Conservation (phyloP, 2,888 invertebrate species). For the Nebria salina region DNA sequence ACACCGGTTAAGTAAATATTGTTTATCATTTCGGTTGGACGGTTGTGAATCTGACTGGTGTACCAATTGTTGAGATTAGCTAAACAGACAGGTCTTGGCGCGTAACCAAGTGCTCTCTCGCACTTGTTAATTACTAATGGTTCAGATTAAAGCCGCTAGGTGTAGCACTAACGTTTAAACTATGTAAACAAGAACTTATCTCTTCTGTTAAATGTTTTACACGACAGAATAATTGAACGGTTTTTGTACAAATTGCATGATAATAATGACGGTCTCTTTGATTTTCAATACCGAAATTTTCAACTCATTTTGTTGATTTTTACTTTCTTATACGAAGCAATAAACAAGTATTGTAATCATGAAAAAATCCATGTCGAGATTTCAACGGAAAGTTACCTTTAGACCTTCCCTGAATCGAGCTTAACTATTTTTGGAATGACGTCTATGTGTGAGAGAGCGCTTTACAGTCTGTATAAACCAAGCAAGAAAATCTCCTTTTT, state of each 20-base stretch:
- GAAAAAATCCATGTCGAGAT: no score
- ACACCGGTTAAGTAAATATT: not conserved
- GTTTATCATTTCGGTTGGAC: not conserved
- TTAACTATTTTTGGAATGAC: no score
- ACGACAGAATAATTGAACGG: not conserved
- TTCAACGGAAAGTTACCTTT: no score
- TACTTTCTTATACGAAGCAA: no score
- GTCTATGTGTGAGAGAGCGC: no score
- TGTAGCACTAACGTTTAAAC: constrained; percentile 1
- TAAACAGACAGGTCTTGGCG: constrained; percentile 37
- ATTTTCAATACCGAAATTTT: no score
- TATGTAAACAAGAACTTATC: not conserved
- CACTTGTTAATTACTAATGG: constrained; percentile 43
- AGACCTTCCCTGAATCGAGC: no score
- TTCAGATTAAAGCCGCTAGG: constrained; percentile 31
- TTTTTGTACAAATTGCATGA: not conserved
- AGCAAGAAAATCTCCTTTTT: no score
- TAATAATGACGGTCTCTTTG: not conserved
- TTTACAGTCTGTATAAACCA: no score
- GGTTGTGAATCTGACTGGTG: constrained; percentile 20
- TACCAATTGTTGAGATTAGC: constrained; percentile 45
- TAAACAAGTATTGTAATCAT: no score
- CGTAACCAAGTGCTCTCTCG: constrained; percentile 28
- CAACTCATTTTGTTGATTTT: no score
- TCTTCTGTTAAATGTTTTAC: not conserved